A percentile compares a stretch with the other conserved stretches of the same genome.
phyloP scores from a whole-genome alignment of 2,113 vertebrate species.

The Butastur rufipennis region DNA sequence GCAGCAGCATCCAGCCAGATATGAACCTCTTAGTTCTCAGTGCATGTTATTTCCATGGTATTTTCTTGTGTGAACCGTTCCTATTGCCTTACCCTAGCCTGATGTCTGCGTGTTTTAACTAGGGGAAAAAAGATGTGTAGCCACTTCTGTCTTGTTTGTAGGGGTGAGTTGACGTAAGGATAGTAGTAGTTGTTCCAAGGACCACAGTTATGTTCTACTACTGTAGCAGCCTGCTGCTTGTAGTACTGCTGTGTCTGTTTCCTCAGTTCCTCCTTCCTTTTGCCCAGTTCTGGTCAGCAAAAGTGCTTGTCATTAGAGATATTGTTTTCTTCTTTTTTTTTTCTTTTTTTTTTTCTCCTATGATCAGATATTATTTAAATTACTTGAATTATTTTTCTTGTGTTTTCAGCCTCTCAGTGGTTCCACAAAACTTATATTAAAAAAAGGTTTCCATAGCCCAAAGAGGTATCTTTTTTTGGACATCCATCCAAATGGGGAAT shows the following conservation, averaged over 20 bases:
- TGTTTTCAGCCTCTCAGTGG: background rate
- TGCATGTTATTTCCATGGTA: background rate
- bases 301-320: background rate
- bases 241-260: background rate
- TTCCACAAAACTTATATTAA: background rate
- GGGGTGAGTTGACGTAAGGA: fast-evolving
- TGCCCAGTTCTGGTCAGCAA: background rate
- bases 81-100: background rate
- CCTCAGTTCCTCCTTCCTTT: background rate
- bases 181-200: background rate
- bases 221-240: background rate
- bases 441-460: background rate
- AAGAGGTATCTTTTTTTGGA: background rate
- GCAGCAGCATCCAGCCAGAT: background rate
- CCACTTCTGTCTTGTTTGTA: background rate
- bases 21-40: background rate
- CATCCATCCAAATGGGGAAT: background rate
- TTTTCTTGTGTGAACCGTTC: background rate
- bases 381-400: background rate
- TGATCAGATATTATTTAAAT: background rate
- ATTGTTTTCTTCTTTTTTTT: background rate
- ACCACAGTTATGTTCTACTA: background rate
- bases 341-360: too few relatives aligned
- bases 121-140: background rate
- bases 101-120: background rate